Percentiles rank a stretch among this genome's conserved stretches.
Conservation (phyloP, 2,797 vertebrate genomes). For the Thamnophis elegans region DNA sequence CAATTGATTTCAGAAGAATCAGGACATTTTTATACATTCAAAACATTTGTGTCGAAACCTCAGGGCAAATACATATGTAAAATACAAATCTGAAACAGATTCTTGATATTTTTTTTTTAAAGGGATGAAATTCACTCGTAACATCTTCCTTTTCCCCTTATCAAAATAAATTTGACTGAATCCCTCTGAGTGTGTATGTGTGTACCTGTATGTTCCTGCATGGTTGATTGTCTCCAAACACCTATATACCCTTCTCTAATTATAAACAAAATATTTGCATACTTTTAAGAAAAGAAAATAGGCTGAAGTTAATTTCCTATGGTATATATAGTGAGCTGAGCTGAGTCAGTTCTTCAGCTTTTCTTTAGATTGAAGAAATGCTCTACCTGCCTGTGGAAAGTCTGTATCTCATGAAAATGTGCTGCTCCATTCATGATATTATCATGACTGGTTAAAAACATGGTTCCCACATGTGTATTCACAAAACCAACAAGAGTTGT, state of each 20-base stretch:
- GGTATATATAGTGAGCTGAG: background rate
- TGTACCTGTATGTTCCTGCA: background rate
- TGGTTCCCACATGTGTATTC: background rate
- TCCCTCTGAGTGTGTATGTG: background rate
- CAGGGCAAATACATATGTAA: background rate
- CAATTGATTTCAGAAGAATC: background rate
- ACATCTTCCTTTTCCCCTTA: background rate
- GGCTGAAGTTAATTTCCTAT: background rate
- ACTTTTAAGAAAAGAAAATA: background rate
- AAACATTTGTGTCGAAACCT: slow-evolving; percentile 36
- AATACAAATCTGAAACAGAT: background rate
- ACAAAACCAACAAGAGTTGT: background rate
- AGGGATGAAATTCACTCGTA: background rate
- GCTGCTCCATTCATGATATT: background rate
- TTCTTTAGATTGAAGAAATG: background rate
- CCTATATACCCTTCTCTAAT: background rate
- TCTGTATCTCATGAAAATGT: background rate
- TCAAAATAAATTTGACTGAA: background rate
- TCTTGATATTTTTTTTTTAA: background rate
- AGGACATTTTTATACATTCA: background rate
- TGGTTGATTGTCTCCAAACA: slow-evolving; percentile 22
- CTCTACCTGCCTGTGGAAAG: background rate
- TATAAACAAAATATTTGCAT: background rate
- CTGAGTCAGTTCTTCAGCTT: background rate
- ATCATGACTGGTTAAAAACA: background rate